Percentiles rank a stretch among this genome's conserved stretches.
These are phyloP conservation scores for Drosophila macrospina DNA, from an alignment of 2,888 invertebrate genomes.

Conservation along the genomic window DNA sequence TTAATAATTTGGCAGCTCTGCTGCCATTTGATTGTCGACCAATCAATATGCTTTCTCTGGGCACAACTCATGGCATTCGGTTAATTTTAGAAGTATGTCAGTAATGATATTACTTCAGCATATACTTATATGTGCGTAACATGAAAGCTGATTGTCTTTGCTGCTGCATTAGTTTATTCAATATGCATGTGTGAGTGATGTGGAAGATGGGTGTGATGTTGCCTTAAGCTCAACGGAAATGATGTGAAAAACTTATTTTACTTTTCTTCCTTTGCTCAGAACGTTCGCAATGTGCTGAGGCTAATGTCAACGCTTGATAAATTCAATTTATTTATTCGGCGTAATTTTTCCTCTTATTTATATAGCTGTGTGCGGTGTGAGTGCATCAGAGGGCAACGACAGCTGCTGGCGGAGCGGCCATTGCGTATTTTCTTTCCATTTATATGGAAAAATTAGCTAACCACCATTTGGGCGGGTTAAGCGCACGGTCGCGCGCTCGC, in stretches of 20 bases:
- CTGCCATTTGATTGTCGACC: not conserved
- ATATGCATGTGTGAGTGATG: constrained; percentile 25
- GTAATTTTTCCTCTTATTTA: constrained; percentile 20
- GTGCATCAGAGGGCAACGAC: constrained; percentile 1
- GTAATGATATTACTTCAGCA: constrained; percentile 19
- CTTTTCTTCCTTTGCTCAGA: constrained; percentile 15
- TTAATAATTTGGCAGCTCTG: constrained; percentile 30
- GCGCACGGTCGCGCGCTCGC: constrained; percentile 66
- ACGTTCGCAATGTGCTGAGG: constrained; percentile 1
- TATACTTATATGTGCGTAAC: constrained; percentile 19
- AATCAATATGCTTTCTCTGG: constrained; percentile 4
- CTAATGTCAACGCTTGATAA: constrained; percentile 66
- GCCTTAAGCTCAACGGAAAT: constrained; percentile 49
- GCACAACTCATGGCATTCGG: not conserved
- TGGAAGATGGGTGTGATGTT: constrained; percentile 1
- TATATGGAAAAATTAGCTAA: constrained; percentile 66
- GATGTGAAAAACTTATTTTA: constrained; percentile 49
- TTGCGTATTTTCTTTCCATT: constrained; percentile 72
- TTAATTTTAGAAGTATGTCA: constrained; percentile 2
- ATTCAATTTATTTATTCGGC: constrained; percentile 73
- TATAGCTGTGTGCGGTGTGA: constrained; percentile 16
- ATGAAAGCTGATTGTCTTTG: constrained; percentile 13
- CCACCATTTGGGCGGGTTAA: constrained; percentile 55
- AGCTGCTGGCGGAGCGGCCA: constrained; percentile 16
- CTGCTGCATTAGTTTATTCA: constrained; percentile 41